Evolutionary conservation across 2,797 vertebrate genomes (phyloP).

Genomic region (Tenualosa thibaudeaui): DNA sequence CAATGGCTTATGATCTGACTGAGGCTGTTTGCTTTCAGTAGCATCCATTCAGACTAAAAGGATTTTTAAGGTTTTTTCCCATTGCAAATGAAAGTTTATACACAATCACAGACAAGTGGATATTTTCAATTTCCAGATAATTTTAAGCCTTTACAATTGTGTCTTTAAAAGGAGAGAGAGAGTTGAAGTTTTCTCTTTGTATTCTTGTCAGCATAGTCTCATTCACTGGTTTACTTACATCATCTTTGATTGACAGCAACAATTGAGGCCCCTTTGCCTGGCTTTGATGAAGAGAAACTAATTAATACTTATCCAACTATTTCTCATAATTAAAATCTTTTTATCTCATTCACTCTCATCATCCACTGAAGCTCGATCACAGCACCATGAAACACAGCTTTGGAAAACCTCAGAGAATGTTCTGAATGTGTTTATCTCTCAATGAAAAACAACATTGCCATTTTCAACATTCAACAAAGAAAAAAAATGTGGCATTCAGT

Average conservation of each 20-base stretch:
- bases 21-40: background rate
- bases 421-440: constrained; percentile 2
- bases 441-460: background rate
- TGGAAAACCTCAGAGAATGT: constrained; percentile 13
- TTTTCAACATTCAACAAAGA: background rate
- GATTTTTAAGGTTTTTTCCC: background rate
- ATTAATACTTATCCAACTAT: constrained; percentile 19
- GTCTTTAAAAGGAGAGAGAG: background rate
- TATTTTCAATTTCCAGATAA: background rate
- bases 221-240: background rate
- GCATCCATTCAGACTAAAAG: background rate
- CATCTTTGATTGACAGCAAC: constrained; percentile 11
- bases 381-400: constrained; percentile 2
- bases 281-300: background rate
- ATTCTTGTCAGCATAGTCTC: too few relatives aligned
- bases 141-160: background rate
- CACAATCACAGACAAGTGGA: background rate
- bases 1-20: background rate
- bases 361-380: background rate
- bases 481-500: background rate
- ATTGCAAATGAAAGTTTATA: background rate
- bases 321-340: constrained; percentile 22
- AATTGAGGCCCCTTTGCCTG: background rate
- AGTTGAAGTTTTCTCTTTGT: background rate
- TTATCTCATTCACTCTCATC: constrained; percentile 5